Base-by-base conservation (phyloP, 2,888 invertebrate species). In the Pristionchus entomophagus region DNA sequence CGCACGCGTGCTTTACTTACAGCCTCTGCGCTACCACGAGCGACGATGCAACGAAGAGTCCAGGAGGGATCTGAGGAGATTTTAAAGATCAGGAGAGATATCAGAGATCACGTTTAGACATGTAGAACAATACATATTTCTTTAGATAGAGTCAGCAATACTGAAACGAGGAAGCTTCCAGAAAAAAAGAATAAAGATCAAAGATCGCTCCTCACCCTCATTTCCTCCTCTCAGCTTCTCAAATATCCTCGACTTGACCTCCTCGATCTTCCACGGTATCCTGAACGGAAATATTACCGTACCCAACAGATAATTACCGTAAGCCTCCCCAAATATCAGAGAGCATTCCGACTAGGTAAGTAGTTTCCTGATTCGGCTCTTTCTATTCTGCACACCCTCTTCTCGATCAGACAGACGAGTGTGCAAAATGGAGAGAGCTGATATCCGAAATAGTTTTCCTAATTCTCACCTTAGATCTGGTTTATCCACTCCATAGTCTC, bases 401-500 rank as follows among this genome's bases (percentile, higher is more conserved):
- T n/a, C n/a, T n/a, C n/a, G n/a, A n/a, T n/a, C n/a, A n/a, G n/a
- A n/a, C n/a, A n/a, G n/a, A n/a, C n/a, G n/a, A n/a, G n/a, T n/a
- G n/a, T n/a, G n/a, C n/a, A n/a, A n/a, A n/a, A n/a, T n/a, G n/a
- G n/a, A n/a, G n/a, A n/a, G n/a, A n/a, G n/a, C n/a, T n/a, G n/a
- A n/a, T n/a, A n/a, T n/a, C n/a, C n/a, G n/a, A n/a, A n/a, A n/a
- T n/a, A n/a, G n/a, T n/a, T n/a, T n/a, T n/a, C n/a, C n/a, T n/a
- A n/a, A n/a, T 96, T 96, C 73, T 96, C 19, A 77, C 77, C 85
- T 95, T 77, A 96, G 95, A 93, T 99, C 97, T 1, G 99, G 99
- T 94, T 99, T 97, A 94, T 99, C 99, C 22, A 95, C 95, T 10
- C 99, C 99, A 95, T 97, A 99, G 84, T 94, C 95, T 90, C 96